Percentiles rank a stretch among this genome's conserved stretches.
Evolutionary conservation across 2,888 invertebrate species (phyloP).

Genomic region (Nemotelus pantherinus): DNA sequence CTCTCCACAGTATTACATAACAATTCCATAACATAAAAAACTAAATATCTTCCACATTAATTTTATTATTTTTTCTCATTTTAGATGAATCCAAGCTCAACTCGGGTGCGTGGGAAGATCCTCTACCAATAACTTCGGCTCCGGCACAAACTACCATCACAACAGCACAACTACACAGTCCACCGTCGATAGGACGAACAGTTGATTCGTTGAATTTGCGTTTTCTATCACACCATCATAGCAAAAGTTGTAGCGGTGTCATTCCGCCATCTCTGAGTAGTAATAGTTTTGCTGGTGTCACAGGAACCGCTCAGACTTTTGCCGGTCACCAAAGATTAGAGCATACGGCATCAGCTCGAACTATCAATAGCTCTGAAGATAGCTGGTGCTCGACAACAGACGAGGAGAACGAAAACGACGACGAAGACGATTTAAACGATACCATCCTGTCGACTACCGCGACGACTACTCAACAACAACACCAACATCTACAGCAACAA

Average conservation of each 20-base stretch:
- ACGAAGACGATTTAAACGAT: slow-evolving; percentile 70
- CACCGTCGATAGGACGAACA: slow-evolving; percentile 57
- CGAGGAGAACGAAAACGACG: slow-evolving; percentile 62
- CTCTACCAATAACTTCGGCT: slow-evolving; percentile 57
- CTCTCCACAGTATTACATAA: no score
- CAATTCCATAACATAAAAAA: no score
- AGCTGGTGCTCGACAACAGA: slow-evolving; percentile 68
- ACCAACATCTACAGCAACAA: slow-evolving; percentile 58
- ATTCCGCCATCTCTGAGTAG: slow-evolving; percentile 51
- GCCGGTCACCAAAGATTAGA: slow-evolving; percentile 54
- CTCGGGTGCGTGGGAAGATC: slow-evolving; percentile 83
- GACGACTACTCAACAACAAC: slow-evolving; percentile 51
- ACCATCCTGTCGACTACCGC: slow-evolving; percentile 59
- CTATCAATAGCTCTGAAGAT: slow-evolving; percentile 68
- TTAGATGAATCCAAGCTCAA: slow-evolving; percentile 82
- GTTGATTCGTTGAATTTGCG: slow-evolving; percentile 56
- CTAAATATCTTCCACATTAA: background rate
- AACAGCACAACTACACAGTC: slow-evolving; percentile 60
- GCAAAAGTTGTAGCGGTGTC: slow-evolving; percentile 57
- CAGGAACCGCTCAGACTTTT: background rate
- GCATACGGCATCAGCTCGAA: slow-evolving; percentile 58
- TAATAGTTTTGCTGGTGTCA: slow-evolving; percentile 47
- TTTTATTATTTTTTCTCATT: slow-evolving; percentile 48
- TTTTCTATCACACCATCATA: slow-evolving; percentile 56
- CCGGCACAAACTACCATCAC: slow-evolving; percentile 59